Conservation (phyloP, 2,888 invertebrate genomes). For the Heliconius ethilla region DNA sequence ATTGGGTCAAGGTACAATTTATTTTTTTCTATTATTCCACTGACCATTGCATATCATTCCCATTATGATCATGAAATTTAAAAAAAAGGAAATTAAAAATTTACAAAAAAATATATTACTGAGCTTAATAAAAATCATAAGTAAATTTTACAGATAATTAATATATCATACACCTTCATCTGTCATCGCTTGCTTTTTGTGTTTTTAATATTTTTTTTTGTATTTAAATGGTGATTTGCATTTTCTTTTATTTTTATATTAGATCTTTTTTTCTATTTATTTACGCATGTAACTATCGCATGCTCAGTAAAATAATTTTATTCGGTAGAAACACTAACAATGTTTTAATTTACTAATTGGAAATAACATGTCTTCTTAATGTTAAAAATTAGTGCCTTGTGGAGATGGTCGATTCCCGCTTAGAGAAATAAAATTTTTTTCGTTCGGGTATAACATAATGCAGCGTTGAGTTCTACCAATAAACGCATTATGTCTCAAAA, state of each 20-base stretch:
- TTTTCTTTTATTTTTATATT: slow-evolving; percentile 9
- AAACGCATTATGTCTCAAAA: too few relatives aligned
- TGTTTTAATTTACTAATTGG: not conserved
- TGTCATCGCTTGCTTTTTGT: slow-evolving; percentile 71
- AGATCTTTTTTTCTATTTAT: slow-evolving; percentile 3
- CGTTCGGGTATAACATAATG: too few relatives aligned
- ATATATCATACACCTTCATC: slow-evolving; percentile 58
- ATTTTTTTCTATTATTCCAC: slow-evolving; percentile 51
- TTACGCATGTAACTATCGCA: slow-evolving; percentile 41
- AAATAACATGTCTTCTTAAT: slow-evolving; percentile 17
- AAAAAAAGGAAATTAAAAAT: not conserved
- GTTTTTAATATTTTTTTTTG: slow-evolving; percentile 45
- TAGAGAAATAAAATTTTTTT: too few relatives aligned
- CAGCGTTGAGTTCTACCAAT: too few relatives aligned
- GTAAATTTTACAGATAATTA: slow-evolving; percentile 18
- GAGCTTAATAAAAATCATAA: not conserved
- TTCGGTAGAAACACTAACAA: slow-evolving; percentile 22
- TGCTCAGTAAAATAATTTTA: slow-evolving; percentile 21
- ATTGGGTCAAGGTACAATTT: slow-evolving; percentile 71
- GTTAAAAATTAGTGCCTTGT: not conserved
- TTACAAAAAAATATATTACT: not conserved
- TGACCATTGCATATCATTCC: slow-evolving; percentile 42
- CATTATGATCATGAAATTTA: slow-evolving; percentile 17
- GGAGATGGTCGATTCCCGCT: not conserved
- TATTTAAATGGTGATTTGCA: slow-evolving; percentile 48